Evolutionary conservation across 2,113 vertebrate genomes (phyloP), one percentile per base, ranked within the genome.

Genomic region (Rhinoderma darwinii): DNA sequence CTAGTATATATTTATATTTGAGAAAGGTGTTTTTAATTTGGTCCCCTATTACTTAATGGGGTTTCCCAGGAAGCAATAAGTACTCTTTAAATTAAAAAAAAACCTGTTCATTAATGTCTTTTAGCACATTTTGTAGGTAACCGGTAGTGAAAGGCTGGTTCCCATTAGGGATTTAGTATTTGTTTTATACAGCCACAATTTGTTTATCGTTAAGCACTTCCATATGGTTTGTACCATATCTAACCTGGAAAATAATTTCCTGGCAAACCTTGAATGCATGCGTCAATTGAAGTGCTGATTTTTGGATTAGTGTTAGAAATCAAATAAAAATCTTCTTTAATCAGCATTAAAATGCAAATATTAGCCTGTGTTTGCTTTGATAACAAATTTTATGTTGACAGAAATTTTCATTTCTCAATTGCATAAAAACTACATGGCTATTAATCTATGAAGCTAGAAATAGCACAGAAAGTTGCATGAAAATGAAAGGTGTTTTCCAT

Each of bases 131-230:
- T 88, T 80, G 4, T 91, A 15, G 50, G 72, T 74, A 90, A 91
- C 47, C 78, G 86, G 89, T 92, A 93, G 88, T 75, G 81, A 88
- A 89, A 90, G 85, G 83, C 51, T 92, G 87, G 75, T 91, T 93
- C 61, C 73, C 81, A 84, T 90, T 89, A 89, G 72, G 89, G 86
- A 86, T 88, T 39, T 32, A 56, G 75, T 17, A 12, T 5, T 54
- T 50, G 68, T 86, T 92, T 30, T 84, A 25, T 81, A 87, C 83
- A 88, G 44, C 12, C 72, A 59, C 3, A 79, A 86, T 79, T 87
- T 89, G 44, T 1, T 27, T 9, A 6, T 0, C 70, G n/a, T 90
- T 89, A 86, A 88, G 1, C 35, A 22, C 76, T 91, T 1, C 77
- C 81, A 51, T 86, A 84, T 88, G 66, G 68, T 83, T 75, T 25